Evolutionary conservation across 2,888 invertebrate genomes (phyloP), one percentile per base, ranked within the genome.

Genomic region (Cephus runcator): DNA sequence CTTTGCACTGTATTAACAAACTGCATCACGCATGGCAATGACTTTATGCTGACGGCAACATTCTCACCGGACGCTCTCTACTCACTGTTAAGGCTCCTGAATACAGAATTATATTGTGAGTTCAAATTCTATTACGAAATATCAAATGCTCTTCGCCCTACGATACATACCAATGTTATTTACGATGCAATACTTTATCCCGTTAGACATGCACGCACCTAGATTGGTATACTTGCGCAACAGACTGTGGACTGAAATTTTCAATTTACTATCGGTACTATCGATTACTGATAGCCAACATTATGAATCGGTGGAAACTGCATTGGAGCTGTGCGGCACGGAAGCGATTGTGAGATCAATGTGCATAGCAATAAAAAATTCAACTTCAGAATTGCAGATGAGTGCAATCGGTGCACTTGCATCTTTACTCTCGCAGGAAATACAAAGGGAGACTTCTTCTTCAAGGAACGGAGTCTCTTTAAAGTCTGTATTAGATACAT

Each of bases 31-130:
- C 84, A 89, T 40, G 92, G 92, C 84, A 82, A 87, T 11, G 89
- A 87, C 69, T 92, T 92, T 82, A 86, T 92, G 56, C 88, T 89
- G 4, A 90, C 91, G 15, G 87, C 93, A 69, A 85, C 92, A 68
- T 92, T 93, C 83, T 92, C 93, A 0, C 88, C 92, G 31, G 93
- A 93, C 80, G 92, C 92, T 79, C 87, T 93, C 35, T 90, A 90
- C 80, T 85, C 89, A 3, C 79, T 93, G 75, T 84, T 93, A 56
- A 90, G 89, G 3, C 87, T 93, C 12, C 85, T 93, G 71, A 91
- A 93, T 84, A 87, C 90, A 12, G 88, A 90, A 79, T 84, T 92
- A 73, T 93, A 92, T 82, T 86, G 93, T 93, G 89, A 91, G 93
- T 92, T 81, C 35, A 73, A 40, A 12, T 73, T 34, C 23, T 23